Conservation (phyloP, 2,797 vertebrate genomes). For the Acridotheres tristis region DNA sequence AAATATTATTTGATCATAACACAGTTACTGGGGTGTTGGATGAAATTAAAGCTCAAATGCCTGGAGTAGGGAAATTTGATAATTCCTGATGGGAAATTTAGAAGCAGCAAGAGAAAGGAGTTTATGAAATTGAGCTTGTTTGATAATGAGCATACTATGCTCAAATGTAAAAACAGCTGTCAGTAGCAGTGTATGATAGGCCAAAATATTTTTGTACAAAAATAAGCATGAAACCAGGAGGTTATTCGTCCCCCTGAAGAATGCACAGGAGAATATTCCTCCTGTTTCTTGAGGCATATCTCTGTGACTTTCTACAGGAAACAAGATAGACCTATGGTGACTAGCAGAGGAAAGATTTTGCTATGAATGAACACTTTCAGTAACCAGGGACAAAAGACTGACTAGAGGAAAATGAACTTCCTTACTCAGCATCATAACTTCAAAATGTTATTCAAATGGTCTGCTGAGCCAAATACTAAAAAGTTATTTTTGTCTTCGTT, state of each 20-base stretch:
- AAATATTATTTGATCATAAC: neutral
- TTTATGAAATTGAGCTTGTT: neutral
- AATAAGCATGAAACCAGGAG: neutral
- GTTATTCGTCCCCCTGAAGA: neutral
- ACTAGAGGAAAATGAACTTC: neutral
- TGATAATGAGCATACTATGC: neutral
- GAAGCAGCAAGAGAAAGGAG: neutral
- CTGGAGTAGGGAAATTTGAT: neutral
- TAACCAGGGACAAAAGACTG: neutral
- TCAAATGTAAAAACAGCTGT: neutral
- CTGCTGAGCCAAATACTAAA: neutral
- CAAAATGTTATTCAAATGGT: neutral
- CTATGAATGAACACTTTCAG: neutral
- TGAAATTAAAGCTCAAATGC: neutral
- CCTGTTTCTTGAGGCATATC: neutral
- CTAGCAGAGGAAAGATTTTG: neutral
- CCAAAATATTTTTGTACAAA: neutral
- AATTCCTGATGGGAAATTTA: neutral
- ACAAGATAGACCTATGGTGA: neutral
- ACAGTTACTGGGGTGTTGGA: neutral
- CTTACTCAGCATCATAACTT: neutral
- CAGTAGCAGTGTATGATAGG: neutral
- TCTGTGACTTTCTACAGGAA: neutral
- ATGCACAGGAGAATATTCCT: neutral
- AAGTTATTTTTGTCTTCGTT: conserved; percentile 1